A percentile compares a stretch with the other conserved stretches of the same genome.
Conservation (phyloP, 2,797 vertebrate genomes). For the Mus spretus region DNA sequence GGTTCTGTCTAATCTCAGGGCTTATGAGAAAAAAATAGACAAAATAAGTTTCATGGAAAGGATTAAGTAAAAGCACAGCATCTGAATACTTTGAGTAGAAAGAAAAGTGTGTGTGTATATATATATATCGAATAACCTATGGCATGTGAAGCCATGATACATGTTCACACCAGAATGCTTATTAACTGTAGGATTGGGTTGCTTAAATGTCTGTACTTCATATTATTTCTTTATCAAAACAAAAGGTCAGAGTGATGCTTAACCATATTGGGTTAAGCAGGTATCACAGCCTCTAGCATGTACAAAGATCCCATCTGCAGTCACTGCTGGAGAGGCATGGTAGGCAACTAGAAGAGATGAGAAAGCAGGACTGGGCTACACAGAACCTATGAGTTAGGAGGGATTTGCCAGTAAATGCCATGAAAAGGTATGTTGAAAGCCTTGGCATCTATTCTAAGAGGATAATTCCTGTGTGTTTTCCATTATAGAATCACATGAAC, state of each 20-base stretch:
- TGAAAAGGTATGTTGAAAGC: not conserved
- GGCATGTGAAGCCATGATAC: not conserved
- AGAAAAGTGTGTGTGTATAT: not conserved
- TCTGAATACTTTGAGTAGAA: not conserved
- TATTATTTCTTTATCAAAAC: conserved; percentile 17
- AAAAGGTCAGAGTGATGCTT: not conserved
- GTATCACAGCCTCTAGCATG: not conserved
- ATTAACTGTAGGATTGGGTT: not conserved
- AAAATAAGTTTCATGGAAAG: not conserved
- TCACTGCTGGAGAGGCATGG: not conserved
- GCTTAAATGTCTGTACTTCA: not conserved
- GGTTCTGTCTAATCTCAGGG: not conserved
- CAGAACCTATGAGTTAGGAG: not conserved
- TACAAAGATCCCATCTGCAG: not conserved
- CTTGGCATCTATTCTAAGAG: not conserved
- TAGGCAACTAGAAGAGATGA: not conserved
- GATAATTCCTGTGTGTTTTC: not conserved
- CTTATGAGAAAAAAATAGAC: not conserved
- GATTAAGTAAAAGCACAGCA: not conserved
- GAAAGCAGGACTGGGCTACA: not conserved
- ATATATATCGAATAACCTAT: not conserved
- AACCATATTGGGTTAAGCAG: not conserved
- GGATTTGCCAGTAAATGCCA: not conserved
- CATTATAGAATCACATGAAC: not conserved
- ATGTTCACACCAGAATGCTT: not conserved